Evolutionary conservation across 2,797 vertebrate genomes (phyloP).

Genomic region (Xyrichtys novacula): DNA sequence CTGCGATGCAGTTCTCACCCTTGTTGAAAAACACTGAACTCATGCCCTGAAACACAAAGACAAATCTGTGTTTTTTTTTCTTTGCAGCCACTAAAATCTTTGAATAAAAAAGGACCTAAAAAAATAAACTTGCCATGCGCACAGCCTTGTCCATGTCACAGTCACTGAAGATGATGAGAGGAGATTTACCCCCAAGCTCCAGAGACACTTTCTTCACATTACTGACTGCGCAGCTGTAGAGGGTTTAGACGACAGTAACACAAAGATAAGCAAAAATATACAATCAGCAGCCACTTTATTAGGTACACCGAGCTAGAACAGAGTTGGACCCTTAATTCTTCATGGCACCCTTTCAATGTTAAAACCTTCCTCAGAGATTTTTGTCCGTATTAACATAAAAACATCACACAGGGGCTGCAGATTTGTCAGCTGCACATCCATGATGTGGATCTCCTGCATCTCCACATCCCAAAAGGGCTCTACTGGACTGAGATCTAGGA

Average conservation of each 20-base stretch:
- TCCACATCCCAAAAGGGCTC: no score
- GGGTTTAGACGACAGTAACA: background rate
- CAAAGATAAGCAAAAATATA: background rate
- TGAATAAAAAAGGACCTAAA: background rate
- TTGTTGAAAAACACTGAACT: constrained; percentile 94
- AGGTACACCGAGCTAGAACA: no score
- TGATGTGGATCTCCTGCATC: no score
- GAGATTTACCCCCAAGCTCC: constrained; percentile 93
- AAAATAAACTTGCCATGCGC: constrained; percentile 84
- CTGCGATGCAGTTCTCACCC: constrained; percentile 94
- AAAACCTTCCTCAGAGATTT: no score
- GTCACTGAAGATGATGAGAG: constrained; percentile 91
- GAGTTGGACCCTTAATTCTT: no score
- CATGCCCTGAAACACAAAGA: constrained; percentile 85
- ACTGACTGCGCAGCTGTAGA: constrained; percentile 87
- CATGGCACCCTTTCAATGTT: accelerated
- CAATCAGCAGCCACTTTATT: no score
- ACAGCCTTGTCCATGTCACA: constrained; percentile 92
- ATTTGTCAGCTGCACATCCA: no score
- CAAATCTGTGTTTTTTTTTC: background rate
- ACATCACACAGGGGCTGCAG: no score
- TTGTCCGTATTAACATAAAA: no score
- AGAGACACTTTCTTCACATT: constrained; percentile 93
- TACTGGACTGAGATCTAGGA: no score
- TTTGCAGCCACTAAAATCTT: background rate